A percentile compares a stretch with the other conserved stretches of the same genome.
phyloP scores from a whole-genome alignment of 2,113 vertebrate genomes.

The Nesoenas mayeri region DNA sequence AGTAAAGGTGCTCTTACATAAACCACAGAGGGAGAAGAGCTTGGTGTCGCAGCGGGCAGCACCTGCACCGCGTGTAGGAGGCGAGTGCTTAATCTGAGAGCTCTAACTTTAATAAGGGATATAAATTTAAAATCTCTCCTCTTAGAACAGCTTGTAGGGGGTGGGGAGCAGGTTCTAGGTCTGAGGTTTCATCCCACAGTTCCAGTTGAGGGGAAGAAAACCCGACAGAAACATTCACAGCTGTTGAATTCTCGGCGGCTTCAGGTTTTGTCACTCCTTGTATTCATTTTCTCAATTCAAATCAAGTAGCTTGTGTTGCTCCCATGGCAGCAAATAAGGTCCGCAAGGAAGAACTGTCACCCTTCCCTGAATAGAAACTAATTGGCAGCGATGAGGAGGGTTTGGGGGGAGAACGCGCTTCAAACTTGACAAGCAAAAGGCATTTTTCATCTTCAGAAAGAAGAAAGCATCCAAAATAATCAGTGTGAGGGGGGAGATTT shows the following conservation, averaged over 20 bases:
- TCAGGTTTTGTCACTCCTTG: neutral
- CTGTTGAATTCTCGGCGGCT: neutral
- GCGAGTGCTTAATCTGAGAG: neutral
- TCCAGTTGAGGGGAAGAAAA: neutral
- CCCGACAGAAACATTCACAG: neutral
- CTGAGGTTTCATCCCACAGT: neutral
- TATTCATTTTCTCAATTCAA: fast-evolving
- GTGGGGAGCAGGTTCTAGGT: neutral
- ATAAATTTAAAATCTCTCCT: neutral
- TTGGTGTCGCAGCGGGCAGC: neutral
- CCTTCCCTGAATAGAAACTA: neutral
- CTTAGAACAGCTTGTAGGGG: neutral
- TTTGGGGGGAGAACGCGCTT: fast-evolving
- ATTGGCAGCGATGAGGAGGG: neutral
- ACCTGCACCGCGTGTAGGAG: neutral
- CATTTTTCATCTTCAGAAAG: neutral
- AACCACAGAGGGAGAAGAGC: neutral
- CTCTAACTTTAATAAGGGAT: neutral
- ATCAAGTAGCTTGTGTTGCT: neutral
- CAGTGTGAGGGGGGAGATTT: too few relatives aligned
- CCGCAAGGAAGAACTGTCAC: neutral
- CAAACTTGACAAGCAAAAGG: neutral
- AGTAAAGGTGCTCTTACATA: neutral
- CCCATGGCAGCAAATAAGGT: neutral
- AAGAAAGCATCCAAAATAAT: neutral